Percentiles rank a stretch among this genome's conserved stretches.
phyloP scores from a whole-genome alignment of 2,113 vertebrate species.

The Lamprotornis superbus region DNA sequence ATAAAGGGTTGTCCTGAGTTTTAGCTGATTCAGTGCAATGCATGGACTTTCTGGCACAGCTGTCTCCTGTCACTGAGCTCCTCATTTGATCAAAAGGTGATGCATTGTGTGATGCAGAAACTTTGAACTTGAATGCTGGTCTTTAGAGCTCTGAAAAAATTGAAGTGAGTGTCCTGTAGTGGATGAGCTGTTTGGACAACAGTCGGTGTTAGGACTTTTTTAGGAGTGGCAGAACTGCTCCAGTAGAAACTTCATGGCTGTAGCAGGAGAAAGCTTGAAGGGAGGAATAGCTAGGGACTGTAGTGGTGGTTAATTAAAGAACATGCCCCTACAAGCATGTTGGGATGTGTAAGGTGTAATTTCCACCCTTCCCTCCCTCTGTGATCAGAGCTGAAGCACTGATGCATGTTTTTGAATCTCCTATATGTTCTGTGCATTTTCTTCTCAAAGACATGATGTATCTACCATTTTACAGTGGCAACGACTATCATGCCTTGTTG shows the following conservation, averaged over 20 bases:
- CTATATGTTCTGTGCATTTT: neutral
- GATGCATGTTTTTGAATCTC: neutral
- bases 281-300: neutral
- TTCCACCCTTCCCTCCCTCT: neutral
- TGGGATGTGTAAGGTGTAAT: neutral
- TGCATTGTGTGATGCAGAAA: neutral
- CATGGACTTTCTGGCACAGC: neutral
- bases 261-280: neutral
- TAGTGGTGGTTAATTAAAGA: neutral
- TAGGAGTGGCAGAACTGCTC: neutral
- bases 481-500: accelerated
- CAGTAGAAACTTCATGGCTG: neutral
- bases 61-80: neutral
- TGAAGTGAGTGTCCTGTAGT: neutral
- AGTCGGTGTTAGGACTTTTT: neutral
- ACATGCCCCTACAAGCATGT: neutral
- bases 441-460: neutral
- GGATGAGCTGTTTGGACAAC: neutral
- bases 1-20: neutral
- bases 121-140: neutral
- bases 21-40: neutral
- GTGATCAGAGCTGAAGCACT: neutral
- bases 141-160: neutral
- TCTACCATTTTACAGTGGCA: neutral
- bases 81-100: neutral